Conservation (phyloP, 2,113 vertebrate species). For the Sterrhoptilus dennistouni region DNA sequence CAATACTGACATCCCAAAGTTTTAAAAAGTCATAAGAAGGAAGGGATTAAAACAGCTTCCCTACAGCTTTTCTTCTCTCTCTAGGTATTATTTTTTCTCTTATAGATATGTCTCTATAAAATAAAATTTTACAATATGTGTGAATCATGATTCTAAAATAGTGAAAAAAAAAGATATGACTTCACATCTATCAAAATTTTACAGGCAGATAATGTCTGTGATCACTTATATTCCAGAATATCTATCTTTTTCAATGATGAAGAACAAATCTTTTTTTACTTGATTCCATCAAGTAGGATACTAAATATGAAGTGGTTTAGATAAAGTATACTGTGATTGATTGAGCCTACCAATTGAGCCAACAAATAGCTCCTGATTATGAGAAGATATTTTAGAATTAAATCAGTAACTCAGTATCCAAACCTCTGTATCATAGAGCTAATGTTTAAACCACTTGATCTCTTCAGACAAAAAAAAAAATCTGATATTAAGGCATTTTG, state of each 20-base stretch:
- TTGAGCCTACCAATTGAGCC: background rate
- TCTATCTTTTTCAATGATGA: background rate
- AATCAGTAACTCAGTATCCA: background rate
- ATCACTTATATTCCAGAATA: background rate
- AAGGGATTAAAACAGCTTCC: background rate
- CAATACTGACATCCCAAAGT: background rate
- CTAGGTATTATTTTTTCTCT: background rate
- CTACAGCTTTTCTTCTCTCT: background rate
- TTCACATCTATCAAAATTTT: background rate
- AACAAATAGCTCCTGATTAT: background rate
- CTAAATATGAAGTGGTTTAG: background rate
- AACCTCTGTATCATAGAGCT: background rate
- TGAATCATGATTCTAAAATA: background rate
- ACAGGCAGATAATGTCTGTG: background rate
- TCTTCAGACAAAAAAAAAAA: background rate
- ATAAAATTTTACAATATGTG: background rate
- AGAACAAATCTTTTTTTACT: background rate
- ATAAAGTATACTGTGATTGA: background rate
- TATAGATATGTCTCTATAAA: background rate
- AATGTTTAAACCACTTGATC: background rate
- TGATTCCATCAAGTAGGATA: background rate
- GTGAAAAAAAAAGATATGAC: accelerated
- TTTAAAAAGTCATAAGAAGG: background rate
- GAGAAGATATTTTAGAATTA: background rate
- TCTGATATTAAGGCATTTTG: background rate